Evolutionary conservation across 2,888 invertebrate genomes (phyloP).

Genomic region (Fragum sueziense): DNA sequence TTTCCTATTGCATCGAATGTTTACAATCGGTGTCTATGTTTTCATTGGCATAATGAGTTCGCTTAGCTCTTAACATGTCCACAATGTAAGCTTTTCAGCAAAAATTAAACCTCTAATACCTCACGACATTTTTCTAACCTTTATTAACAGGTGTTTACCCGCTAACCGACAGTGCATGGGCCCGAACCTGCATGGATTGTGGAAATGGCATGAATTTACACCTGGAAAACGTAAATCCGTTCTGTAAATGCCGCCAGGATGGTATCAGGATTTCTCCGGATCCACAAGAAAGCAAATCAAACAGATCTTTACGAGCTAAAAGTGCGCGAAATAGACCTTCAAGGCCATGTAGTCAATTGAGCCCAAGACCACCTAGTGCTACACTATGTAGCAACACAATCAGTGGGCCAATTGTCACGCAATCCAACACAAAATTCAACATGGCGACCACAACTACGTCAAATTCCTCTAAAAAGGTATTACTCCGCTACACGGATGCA

Average conservation of each 20-base stretch:
- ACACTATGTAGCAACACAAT: conserved; percentile 41
- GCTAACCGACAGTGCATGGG: conserved; percentile 70
- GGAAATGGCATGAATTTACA: conserved; percentile 76
- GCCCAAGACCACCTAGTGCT: conserved; percentile 63
- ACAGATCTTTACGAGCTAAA: conserved; percentile 33
- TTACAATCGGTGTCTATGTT: too few relatives aligned
- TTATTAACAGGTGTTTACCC: conserved; percentile 71
- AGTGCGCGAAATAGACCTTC: conserved; percentile 53
- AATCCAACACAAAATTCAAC: conserved; percentile 14
- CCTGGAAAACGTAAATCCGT: conserved; percentile 70
- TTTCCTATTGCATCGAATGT: too few relatives aligned
- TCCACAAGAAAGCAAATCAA: conserved; percentile 30
- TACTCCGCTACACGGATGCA: conserved; percentile 69
- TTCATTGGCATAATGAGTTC: neutral
- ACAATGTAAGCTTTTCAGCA: neutral
- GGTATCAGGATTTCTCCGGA: conserved; percentile 64
- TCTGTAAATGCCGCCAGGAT: conserved; percentile 76
- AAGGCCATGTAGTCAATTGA: conserved; percentile 57
- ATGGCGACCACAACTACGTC: conserved; percentile 26
- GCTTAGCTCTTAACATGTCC: neutral
- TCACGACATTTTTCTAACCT: conserved; percentile 47
- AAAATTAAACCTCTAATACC: conserved; percentile 3
- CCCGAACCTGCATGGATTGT: conserved; percentile 72
- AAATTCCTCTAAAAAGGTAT: conserved; percentile 55
- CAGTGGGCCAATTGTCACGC: conserved; percentile 4